A percentile compares a stretch with the other conserved stretches of the same genome.
phyloP scores from a whole-genome alignment of 2,888 invertebrate species.

The Euclidia mi region DNA sequence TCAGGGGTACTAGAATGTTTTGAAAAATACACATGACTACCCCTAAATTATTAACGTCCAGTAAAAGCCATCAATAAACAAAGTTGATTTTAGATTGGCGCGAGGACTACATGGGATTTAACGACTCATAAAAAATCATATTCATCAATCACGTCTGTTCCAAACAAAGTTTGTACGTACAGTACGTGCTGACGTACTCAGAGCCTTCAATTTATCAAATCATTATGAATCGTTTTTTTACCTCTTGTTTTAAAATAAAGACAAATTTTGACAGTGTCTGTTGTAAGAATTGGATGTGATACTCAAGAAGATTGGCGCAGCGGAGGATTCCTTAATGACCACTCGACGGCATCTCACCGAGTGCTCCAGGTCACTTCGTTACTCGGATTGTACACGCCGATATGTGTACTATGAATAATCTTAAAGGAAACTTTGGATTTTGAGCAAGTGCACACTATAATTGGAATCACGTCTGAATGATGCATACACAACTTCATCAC shows the following conservation, averaged over 20 bases:
- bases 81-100: constrained; percentile 47
- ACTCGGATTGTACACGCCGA: constrained; percentile 82
- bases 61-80: constrained; percentile 51
- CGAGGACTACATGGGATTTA: constrained; percentile 51
- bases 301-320: constrained; percentile 85
- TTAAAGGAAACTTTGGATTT: constrained; percentile 67
- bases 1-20: too few species aligned
- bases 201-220: constrained; percentile 55
- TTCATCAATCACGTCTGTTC: constrained; percentile 58
- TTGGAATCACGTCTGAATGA: constrained; percentile 46
- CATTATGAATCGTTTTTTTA: constrained; percentile 50
- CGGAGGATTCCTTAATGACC: constrained; percentile 86
- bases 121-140: constrained; percentile 61
- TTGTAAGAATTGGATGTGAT: constrained; percentile 80
- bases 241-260: constrained; percentile 60
- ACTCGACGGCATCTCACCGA: constrained; percentile 81
- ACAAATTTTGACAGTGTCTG: constrained; percentile 67
- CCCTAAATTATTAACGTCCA: constrained; percentile 37
- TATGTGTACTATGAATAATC: constrained; percentile 82
- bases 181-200: constrained; percentile 52
- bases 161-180: constrained; percentile 53
- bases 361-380: constrained; percentile 88
- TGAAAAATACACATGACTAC: constrained; percentile 10
- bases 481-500: constrained; percentile 34
- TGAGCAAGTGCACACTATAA: constrained; percentile 59